phyloP scores from a whole-genome alignment of 2,113 vertebrate genomes.

The Scartelaos histophorus region DNA sequence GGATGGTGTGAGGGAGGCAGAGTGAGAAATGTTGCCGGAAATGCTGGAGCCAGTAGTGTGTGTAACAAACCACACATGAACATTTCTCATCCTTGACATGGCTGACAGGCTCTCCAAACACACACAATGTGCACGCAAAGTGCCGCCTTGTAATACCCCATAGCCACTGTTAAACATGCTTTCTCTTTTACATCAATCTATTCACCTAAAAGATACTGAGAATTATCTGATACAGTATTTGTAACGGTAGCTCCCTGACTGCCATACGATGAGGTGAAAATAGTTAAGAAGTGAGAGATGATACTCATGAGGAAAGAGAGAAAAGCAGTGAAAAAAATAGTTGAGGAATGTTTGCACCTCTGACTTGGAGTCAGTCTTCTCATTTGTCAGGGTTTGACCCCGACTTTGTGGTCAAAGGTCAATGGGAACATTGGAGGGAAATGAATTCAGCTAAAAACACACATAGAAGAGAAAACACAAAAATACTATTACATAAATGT shows the following conservation, averaged over 20 bases:
- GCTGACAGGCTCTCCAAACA: slow-evolving; percentile 66
- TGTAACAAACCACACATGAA: slow-evolving; percentile 68
- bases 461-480: slow-evolving; percentile 47
- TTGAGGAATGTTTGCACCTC: slow-evolving; percentile 74
- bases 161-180: slow-evolving; percentile 42
- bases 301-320: slow-evolving; percentile 42
- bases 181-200: slow-evolving; percentile 30
- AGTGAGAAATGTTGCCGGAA: slow-evolving; percentile 74
- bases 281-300: slow-evolving; percentile 45
- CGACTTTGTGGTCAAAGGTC: slow-evolving; percentile 53
- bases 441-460: slow-evolving; percentile 38
- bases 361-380: slow-evolving; percentile 61
- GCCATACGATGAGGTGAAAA: slow-evolving; percentile 28
- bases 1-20: slow-evolving; percentile 68
- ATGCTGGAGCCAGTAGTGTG: slow-evolving; percentile 70
- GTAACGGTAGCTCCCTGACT: slow-evolving; percentile 45
- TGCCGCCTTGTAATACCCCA: slow-evolving; percentile 49
- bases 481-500: not conserved
- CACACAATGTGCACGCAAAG: slow-evolving; percentile 54
- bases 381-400: slow-evolving; percentile 75
- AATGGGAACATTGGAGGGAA: slow-evolving; percentile 64
- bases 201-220: slow-evolving; percentile 35
- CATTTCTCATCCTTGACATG: slow-evolving; percentile 75
- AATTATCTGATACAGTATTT: slow-evolving; percentile 35
- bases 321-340: slow-evolving; percentile 62